These are phyloP conservation scores for Oxygymnocypris stewartii DNA, from an alignment of 2,113 vertebrate genomes.

Conservation along the genomic window DNA sequence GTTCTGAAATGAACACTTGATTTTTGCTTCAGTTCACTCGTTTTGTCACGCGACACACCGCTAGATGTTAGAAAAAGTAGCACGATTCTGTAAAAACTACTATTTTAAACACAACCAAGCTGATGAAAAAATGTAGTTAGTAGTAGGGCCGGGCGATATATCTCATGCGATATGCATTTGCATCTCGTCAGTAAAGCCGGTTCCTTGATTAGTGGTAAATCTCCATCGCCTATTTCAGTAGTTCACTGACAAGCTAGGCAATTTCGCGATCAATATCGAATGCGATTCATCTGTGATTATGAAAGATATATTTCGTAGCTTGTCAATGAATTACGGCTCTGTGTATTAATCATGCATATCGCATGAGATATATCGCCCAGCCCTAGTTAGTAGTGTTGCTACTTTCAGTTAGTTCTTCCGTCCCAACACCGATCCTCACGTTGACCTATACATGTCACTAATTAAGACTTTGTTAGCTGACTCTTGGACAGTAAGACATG, in stretches of 20 bases:
- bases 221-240: too few relatives aligned
- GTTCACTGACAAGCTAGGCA: too few relatives aligned
- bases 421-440: background rate
- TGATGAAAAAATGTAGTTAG: background rate
- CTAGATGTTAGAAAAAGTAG: background rate
- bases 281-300: too few relatives aligned
- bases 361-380: too few relatives aligned
- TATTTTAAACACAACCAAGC: background rate
- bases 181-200: too few relatives aligned
- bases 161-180: too few relatives aligned
- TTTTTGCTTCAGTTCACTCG: background rate
- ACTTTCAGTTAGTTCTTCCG: background rate
- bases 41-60: background rate
- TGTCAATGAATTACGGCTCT: too few relatives aligned
- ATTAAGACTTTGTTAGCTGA: constrained; percentile 2
- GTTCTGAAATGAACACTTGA: background rate
- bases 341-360: too few relatives aligned
- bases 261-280: too few relatives aligned
- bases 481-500: background rate
- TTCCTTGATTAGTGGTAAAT: too few relatives aligned
- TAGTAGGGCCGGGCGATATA: too few relatives aligned
- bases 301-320: too few relatives aligned
- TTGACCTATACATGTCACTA: constrained; percentile 1
- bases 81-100: background rate
- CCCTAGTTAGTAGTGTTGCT: background rate